These are phyloP conservation scores for Ophiothrix spiculata DNA, from an alignment of 35 echinoderm and acorn worm species.

Conservation along the genomic window DNA sequence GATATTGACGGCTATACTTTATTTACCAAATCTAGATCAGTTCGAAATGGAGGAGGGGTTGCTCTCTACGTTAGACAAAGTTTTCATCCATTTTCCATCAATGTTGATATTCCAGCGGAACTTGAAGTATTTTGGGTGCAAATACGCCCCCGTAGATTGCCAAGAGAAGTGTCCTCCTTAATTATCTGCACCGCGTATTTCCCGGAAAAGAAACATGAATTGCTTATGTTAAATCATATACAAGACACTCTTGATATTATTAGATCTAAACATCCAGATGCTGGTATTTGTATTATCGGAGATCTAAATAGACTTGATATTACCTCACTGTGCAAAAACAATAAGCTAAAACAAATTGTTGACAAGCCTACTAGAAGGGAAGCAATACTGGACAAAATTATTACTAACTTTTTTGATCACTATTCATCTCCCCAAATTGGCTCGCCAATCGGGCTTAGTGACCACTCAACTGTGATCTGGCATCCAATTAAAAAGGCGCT, in stretches of 20 bases:
- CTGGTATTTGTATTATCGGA: conserved; percentile 41
- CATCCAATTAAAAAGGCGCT: background rate
- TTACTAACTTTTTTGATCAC: conserved; percentile 9
- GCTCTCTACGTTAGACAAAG: conserved; percentile 33
- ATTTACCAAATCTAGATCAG: conserved; percentile 13
- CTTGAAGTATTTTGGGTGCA: conserved; percentile 41
- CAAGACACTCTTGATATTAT: background rate
- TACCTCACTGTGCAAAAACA: background rate
- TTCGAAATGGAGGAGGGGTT: conserved; percentile 29
- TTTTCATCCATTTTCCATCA: background rate
- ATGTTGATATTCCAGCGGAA: conserved; percentile 13
- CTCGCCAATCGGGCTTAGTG: conserved; percentile 30
- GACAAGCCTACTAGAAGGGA: conserved; percentile 25
- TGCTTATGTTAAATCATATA: background rate
- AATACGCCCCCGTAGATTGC: conserved; percentile 44
- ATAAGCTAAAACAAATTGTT: conserved; percentile 22
- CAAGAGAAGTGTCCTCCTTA: background rate
- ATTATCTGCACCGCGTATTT: background rate
- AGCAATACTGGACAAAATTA: conserved; percentile 28
- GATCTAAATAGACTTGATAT: conserved; percentile 38
- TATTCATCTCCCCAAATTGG: background rate
- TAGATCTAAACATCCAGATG: conserved; percentile 6
- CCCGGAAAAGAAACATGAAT: background rate
- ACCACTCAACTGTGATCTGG: conserved; percentile 37
- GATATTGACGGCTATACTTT: conserved; percentile 25